Evolutionary conservation across 2,113 vertebrate genomes (phyloP).

Genomic region (Columba livia): DNA sequence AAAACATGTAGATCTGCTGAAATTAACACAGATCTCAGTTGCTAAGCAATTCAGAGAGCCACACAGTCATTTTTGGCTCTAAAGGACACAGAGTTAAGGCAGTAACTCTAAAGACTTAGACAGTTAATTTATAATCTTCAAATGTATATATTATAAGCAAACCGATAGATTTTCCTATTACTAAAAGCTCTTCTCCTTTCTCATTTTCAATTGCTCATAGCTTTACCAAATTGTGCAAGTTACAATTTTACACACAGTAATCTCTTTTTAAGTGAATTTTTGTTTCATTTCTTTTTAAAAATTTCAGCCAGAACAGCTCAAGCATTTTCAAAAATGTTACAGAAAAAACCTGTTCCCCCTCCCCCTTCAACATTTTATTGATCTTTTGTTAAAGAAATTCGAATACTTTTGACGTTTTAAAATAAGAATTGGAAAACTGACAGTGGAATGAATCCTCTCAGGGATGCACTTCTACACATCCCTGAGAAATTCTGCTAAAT

Average conservation of each 20-base stretch:
- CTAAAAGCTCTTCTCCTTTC: neutral
- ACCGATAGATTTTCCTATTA: neutral
- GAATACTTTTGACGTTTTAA: neutral
- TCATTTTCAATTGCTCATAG: neutral
- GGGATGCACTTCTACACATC: fast-evolving
- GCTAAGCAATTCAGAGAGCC: conserved; percentile 10
- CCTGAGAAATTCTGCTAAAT: neutral
- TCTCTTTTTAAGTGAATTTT: neutral
- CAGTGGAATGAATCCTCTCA: neutral
- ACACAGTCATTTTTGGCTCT: neutral
- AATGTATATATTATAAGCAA: neutral
- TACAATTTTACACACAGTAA: neutral
- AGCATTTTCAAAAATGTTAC: neutral
- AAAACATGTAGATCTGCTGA: neutral
- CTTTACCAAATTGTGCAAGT: neutral
- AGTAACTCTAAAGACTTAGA: neutral
- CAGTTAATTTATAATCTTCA: neutral
- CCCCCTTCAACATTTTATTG: neutral
- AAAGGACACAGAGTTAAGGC: neutral
- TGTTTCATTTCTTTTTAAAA: neutral
- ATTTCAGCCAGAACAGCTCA: neutral
- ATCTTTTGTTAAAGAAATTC: neutral
- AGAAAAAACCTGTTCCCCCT: fast-evolving
- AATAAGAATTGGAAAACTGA: neutral
- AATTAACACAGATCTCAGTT: conserved; percentile 46